Evolutionary conservation across 2,888 invertebrate species (phyloP).

Genomic region (Aproaerema taeniolella): DNA sequence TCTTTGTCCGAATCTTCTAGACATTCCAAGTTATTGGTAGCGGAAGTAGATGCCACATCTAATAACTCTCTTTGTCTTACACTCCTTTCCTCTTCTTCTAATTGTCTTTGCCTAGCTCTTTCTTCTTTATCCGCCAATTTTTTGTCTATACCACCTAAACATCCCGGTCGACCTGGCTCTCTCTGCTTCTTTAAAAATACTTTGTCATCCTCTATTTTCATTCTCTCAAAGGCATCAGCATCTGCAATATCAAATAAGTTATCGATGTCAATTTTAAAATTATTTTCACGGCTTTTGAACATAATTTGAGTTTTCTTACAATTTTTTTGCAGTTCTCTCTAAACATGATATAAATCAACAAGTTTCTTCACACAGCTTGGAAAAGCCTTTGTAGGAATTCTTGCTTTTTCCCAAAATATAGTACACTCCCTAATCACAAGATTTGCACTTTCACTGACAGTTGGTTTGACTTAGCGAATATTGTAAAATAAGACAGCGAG

Average conservation of each 20-base stretch:
- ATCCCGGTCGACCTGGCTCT: slow-evolving; percentile 27
- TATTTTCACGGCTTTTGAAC: slow-evolving; percentile 14
- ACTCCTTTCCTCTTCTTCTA: slow-evolving; percentile 12
- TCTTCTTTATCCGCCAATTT: slow-evolving; percentile 27
- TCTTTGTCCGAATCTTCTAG: too few relatives aligned
- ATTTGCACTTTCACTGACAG: slow-evolving; percentile 23
- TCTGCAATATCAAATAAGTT: slow-evolving; percentile 26
- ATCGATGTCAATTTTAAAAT: slow-evolving; percentile 20
- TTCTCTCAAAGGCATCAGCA: slow-evolving; percentile 17
- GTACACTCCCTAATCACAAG: slow-evolving; percentile 26
- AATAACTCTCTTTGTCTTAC: too few relatives aligned
- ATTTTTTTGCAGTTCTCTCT: slow-evolving; percentile 32
- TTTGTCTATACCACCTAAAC: slow-evolving; percentile 28
- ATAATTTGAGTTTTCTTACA: slow-evolving; percentile 19
- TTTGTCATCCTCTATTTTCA: slow-evolving; percentile 22
- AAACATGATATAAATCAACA: slow-evolving; percentile 28
- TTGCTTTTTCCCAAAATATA: slow-evolving; percentile 33
- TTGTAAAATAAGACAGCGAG: slow-evolving; percentile 48
- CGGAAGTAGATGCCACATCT: too few relatives aligned
- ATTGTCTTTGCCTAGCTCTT: slow-evolving; percentile 12
- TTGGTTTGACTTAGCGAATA: slow-evolving; percentile 23
- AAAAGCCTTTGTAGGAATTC: slow-evolving; percentile 22
- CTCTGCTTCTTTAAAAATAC: slow-evolving; percentile 26
- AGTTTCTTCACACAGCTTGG: slow-evolving; percentile 24
- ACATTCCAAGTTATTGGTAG: too few relatives aligned